Percentiles rank a stretch among this genome's conserved stretches.
phyloP scores from a whole-genome alignment of 2,888 invertebrate species.

The Lamellibrachia satsuma region DNA sequence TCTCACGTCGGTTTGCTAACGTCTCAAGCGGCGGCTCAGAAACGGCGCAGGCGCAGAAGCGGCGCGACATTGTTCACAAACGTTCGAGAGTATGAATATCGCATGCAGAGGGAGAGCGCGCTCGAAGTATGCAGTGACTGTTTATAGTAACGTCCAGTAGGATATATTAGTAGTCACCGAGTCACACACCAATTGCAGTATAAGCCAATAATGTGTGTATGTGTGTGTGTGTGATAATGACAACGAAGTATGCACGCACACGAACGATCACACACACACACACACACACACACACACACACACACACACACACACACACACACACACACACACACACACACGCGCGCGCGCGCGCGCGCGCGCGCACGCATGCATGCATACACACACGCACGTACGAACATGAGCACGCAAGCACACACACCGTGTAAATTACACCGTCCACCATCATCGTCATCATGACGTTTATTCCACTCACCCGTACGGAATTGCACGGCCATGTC shows the following conservation, averaged over 20 bases:
- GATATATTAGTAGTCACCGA: neutral
- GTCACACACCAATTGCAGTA: neutral
- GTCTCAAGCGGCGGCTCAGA: neutral
- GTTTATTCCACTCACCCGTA: slow-evolving; percentile 75
- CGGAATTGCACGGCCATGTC: slow-evolving; percentile 88
- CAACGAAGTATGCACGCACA: slow-evolving; percentile 18
- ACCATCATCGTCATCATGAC: neutral
- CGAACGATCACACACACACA: slow-evolving; percentile 26
- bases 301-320: slow-evolving; percentile 28
- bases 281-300: slow-evolving; percentile 27
- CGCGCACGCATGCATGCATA: neutral
- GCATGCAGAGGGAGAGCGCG: neutral
- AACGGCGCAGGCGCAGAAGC: neutral
- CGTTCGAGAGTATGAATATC: neutral
- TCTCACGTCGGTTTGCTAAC: neutral
- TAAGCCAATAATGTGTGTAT: too few species aligned
- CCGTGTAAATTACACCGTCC: too few species aligned
- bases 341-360: neutral
- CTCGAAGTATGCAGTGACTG: neutral
- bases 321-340: slow-evolving; percentile 25
- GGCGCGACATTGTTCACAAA: neutral
- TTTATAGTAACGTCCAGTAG: neutral
- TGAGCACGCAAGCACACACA: neutral
- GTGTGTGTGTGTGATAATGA: too few species aligned
- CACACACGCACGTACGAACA: neutral